These are phyloP conservation scores for Zaprionus lachaisei DNA, from an alignment of 1,140 invertebrate genomes.

Conservation along the genomic window DNA sequence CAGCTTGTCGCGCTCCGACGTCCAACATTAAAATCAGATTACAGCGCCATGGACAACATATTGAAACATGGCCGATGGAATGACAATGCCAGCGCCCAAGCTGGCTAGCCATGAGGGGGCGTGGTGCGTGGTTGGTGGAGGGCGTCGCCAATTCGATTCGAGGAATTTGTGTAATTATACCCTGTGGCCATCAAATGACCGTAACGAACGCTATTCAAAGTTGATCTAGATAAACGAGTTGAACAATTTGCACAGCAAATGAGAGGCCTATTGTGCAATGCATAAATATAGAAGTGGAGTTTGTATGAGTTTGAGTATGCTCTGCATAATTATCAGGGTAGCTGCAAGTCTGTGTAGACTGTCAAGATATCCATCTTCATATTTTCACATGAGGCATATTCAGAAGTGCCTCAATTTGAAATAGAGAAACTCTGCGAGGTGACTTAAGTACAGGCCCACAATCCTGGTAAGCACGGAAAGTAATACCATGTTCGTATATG, in stretches of 20 bases:
- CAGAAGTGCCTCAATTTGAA: background rate
- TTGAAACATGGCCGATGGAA: constrained; percentile 31
- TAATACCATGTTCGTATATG: constrained; percentile 3
- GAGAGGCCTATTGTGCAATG: background rate
- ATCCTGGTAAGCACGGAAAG: constrained; percentile 12
- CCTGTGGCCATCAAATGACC: background rate
- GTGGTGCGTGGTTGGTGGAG: background rate
- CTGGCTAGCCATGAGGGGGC: background rate
- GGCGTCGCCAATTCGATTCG: constrained; percentile 8
- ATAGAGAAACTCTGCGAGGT: background rate
- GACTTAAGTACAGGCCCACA: no score
- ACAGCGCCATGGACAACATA: constrained; percentile 43
- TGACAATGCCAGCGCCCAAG: background rate
- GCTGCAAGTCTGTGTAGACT: background rate
- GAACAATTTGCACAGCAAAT: background rate
- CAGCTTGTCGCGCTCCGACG: constrained; percentile 47
- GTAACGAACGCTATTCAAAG: background rate
- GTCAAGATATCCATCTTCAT: no score
- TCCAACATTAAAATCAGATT: constrained; percentile 70
- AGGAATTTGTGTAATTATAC: constrained; percentile 15
- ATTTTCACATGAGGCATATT: no score
- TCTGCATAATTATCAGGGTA: background rate
- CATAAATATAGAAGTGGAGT: background rate
- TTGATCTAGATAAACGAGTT: constrained; percentile 4
- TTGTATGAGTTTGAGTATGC: no score